phyloP scores from a whole-genome alignment of 2,888 invertebrate species.

The Agrilus cyanescens region DNA sequence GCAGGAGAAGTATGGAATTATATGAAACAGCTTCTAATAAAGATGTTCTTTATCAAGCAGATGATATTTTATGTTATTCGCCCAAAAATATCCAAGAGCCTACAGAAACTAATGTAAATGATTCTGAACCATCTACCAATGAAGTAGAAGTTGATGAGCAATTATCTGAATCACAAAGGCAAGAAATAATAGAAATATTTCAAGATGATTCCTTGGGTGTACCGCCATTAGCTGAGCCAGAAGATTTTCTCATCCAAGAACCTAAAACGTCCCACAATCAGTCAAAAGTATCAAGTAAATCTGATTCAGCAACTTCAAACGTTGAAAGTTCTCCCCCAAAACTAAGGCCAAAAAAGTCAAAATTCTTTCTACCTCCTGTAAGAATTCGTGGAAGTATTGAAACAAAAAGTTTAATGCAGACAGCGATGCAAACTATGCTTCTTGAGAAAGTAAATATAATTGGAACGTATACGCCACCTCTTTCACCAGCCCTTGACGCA shows the following conservation, averaged over 20 bases:
- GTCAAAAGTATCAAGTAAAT: too few species aligned
- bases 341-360: slow-evolving; percentile 1
- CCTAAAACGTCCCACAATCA: too few species aligned
- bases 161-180: slow-evolving; percentile 5
- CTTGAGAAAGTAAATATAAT: slow-evolving; percentile 29
- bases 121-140: too few species aligned
- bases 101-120: too few species aligned
- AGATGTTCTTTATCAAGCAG: too few species aligned
- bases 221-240: slow-evolving; percentile 13
- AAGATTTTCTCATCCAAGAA: slow-evolving; percentile 11
- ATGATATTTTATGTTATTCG: too few species aligned
- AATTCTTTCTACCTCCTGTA: slow-evolving; percentile 20
- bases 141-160: slow-evolving; percentile 31
- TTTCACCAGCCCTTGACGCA: slow-evolving; percentile 17
- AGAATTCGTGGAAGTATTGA: slow-evolving; percentile 16
- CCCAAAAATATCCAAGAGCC: too few species aligned
- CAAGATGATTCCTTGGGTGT: not conserved
- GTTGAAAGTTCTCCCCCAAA: too few species aligned
- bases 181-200: not conserved
- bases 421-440: slow-evolving; percentile 31
- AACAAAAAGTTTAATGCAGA: slow-evolving; percentile 24
- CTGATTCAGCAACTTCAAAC: too few species aligned
- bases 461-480: slow-evolving; percentile 25
- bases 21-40: too few species aligned
- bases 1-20: too few species aligned